Base-by-base conservation (phyloP, 2,113 vertebrate genomes). In the Mesembrinibis cayennensis region DNA sequence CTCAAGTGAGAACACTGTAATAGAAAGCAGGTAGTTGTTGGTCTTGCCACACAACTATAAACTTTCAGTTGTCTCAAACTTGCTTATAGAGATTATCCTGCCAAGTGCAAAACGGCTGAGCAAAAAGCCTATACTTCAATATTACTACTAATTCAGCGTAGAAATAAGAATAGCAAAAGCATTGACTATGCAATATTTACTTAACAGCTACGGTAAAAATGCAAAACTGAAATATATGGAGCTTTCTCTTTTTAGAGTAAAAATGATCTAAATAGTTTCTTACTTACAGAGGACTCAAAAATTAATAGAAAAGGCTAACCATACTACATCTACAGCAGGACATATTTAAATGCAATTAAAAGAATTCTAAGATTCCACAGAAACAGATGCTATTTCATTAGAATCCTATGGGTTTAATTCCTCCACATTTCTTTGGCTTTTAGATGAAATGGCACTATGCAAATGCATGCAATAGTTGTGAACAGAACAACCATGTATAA, bases 391-490 rank as follows among this genome's bases (percentile, higher is more conserved):
- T 22, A 32, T n/a, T 58, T 30, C 6, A 36, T 34, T 63, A 36
- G 12, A 73, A 45, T 29, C 7, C 42, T 52, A 32, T 36, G 14
- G 9, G 38, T 38, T 87, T 76, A 26, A 61, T 67, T 82, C 18
- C 25, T 27, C 7, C 0, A 1, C 7, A 5, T 50, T 45, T 62
- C 6, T 87, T 25, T 61, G 27, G 27, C 25, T 62, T 90, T 82
- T 38, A 59, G 10, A 52, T 16, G 44, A 66, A 73, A 53, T 0
- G 1, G 21, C 11, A 11, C 16, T 11, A 27, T 1, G 44, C 18
- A 55, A 34, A 63, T 0, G 4, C 4, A 18, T 2, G 7, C 26
- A 52, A 26, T 0, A 27, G 9, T 3, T 29, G 59, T 11, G 23
- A 86, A 38, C 4, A 66, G 36, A 53, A 58, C 56, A 42, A 38